Evolutionary conservation across 2,797 vertebrate genomes (phyloP).

Genomic region (Chrosomus eos): DNA sequence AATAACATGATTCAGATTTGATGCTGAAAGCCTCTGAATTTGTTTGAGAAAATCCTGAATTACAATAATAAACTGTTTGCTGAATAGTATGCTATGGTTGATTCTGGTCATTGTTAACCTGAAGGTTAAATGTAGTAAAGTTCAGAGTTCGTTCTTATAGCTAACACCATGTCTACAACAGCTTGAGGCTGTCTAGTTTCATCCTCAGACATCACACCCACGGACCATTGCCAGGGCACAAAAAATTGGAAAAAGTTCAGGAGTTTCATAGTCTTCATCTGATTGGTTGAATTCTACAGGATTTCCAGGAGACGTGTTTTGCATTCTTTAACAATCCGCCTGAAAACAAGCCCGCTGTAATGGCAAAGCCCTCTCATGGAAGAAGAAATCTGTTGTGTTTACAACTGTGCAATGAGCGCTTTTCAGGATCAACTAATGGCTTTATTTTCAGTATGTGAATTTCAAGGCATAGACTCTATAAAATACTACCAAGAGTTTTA

Average conservation of each 20-base stretch:
- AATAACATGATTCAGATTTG: neutral
- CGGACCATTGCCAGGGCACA: neutral
- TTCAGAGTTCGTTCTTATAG: slow-evolving; percentile 13
- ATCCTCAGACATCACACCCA: neutral
- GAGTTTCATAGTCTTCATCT: neutral
- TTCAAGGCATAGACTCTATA: neutral
- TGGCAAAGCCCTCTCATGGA: neutral
- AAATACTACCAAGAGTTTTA: neutral
- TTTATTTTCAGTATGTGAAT: neutral
- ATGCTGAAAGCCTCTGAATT: neutral
- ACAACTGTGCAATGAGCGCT: neutral
- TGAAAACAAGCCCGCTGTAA: neutral
- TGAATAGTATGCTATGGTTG: neutral
- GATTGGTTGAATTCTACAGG: neutral
- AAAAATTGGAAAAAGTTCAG: neutral
- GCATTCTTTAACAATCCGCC: neutral
- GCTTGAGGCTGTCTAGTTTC: neutral
- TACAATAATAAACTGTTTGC: neutral
- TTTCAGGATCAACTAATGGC: neutral
- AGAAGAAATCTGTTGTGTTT: neutral
- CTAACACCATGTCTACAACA: neutral
- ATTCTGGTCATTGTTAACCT: neutral
- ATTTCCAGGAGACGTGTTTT: neutral
- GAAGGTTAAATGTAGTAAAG: slow-evolving; percentile 11
- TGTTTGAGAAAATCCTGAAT: neutral